Evolutionary conservation across 2,888 invertebrate genomes (phyloP).

Genomic region (Chironomus tentans): DNA sequence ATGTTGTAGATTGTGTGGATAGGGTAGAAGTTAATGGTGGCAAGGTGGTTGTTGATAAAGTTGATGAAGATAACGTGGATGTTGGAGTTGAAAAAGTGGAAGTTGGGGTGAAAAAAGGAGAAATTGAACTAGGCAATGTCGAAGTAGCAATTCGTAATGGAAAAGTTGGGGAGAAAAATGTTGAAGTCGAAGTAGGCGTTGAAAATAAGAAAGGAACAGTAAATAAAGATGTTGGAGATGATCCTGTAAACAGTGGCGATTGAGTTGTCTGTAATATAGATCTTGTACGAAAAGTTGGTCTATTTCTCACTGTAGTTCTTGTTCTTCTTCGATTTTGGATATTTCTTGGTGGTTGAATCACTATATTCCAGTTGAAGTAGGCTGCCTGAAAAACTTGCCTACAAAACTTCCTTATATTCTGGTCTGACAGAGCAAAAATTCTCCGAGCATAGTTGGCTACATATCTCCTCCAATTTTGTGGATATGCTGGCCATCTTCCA

Average conservation of each 20-base stretch:
- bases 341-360: not conserved
- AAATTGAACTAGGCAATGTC: not conserved
- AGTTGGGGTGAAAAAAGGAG: not conserved
- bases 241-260: not conserved
- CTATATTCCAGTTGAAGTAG: not conserved
- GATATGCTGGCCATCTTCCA: slow-evolving; percentile 13
- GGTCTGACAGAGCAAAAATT: not conserved
- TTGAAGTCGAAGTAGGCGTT: not conserved
- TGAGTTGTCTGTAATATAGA: too few species aligned
- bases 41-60: not conserved
- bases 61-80: too few species aligned
- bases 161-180: not conserved
- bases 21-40: not conserved
- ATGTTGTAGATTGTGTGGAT: not conserved
- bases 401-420: not conserved
- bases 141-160: not conserved
- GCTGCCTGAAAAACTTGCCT: not conserved
- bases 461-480: not conserved
- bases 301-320: not conserved
- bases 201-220: too few species aligned
- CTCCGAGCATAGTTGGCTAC: not conserved
- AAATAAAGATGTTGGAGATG: not conserved
- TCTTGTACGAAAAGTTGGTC: not conserved
- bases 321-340: too few species aligned
- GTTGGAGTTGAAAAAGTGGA: too few species aligned